These are phyloP conservation scores for Mamestra brassicae DNA, from an alignment of 2,888 invertebrate genomes.

Conservation along the genomic window DNA sequence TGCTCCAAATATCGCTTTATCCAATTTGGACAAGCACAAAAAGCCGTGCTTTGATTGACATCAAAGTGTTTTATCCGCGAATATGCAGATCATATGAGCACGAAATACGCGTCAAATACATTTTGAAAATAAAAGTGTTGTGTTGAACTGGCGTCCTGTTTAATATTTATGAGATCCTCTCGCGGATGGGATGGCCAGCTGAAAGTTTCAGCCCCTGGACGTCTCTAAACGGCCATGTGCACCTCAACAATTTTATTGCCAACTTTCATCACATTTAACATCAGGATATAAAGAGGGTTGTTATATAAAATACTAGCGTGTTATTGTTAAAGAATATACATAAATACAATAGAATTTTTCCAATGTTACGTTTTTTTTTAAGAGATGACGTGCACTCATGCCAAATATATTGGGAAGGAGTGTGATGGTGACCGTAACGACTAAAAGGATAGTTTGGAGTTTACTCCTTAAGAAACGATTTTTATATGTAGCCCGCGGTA, in stretches of 20 bases:
- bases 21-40: conserved; percentile 48
- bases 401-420: no score
- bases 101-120: conserved; percentile 64
- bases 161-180: conserved; percentile 79
- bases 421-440: no score
- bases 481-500: no score
- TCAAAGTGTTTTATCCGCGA: conserved; percentile 46
- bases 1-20: conserved; percentile 31
- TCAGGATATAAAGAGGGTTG: conserved; percentile 47
- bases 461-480: no score
- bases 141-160: conserved; percentile 74
- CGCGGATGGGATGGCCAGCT: conserved; percentile 74
- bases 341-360: no score
- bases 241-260: conserved; percentile 73
- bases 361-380: no score
- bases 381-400: no score
- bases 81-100: conserved; percentile 70
- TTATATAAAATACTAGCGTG: background rate
- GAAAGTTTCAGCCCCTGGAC: conserved; percentile 76
- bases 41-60: conserved; percentile 59
- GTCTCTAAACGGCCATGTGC: conserved; percentile 71
- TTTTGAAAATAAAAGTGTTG: conserved; percentile 75
- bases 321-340: background rate
- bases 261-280: conserved; percentile 71
- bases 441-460: no score